Conservation (phyloP, 2,113 vertebrate species). For the Leptobrachium leishanense region DNA sequence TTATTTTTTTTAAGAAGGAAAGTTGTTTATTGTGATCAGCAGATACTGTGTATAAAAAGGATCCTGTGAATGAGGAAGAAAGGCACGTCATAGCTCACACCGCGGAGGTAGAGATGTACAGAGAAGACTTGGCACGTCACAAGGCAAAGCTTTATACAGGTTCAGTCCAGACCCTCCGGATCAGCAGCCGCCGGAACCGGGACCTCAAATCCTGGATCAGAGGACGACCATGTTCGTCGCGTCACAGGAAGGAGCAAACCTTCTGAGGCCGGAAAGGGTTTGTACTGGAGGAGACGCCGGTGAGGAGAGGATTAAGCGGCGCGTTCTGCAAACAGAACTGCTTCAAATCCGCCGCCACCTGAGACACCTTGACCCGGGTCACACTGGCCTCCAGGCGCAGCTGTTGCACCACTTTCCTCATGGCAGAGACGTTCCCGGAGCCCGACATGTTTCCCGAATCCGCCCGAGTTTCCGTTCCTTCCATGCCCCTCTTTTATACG, state of each 20-base stretch:
- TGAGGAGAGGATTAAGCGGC: constrained; percentile 89
- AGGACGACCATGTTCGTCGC: too few species aligned
- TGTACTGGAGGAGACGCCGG: constrained; percentile 93
- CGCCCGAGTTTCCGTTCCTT: constrained; percentile 19
- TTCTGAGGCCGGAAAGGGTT: constrained; percentile 96
- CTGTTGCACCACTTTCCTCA: constrained; percentile 92
- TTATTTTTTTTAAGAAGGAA: too few species aligned
- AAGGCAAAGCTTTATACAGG: constrained; percentile 65
- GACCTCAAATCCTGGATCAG: too few species aligned
- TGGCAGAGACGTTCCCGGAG: constrained; percentile 79
- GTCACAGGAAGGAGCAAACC: constrained; percentile 96
- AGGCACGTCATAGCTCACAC: constrained; percentile 54
- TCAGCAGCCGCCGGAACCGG: neutral
- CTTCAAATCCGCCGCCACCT: constrained; percentile 92
- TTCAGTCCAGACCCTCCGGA: constrained; percentile 60
- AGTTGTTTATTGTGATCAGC: constrained; percentile 39
- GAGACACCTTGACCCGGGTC: constrained; percentile 92
- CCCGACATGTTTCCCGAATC: constrained; percentile 73
- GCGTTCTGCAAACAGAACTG: constrained; percentile 97
- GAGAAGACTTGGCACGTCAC: constrained; percentile 70
- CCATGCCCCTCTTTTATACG: too few species aligned
- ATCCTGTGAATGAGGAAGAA: constrained; percentile 3
- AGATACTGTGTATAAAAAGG: constrained; percentile 42
- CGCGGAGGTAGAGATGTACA: constrained; percentile 66
- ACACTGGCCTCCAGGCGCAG: constrained; percentile 88